Base-by-base conservation (phyloP, 1,140 invertebrate species). In the Zaprionus davidi region DNA sequence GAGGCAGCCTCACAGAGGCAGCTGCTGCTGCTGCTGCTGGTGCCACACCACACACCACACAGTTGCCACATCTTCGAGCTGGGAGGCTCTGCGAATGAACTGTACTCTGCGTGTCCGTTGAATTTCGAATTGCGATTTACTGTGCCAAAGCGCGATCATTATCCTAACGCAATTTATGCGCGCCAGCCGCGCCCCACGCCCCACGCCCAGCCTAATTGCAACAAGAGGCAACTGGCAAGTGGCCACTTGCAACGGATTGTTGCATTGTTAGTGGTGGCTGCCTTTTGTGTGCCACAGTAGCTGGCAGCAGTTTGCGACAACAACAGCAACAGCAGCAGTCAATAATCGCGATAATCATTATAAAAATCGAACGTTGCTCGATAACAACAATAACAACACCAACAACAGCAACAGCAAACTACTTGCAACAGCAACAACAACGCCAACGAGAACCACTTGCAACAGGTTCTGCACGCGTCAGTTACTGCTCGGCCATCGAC, bases 141-240 rank as follows among this genome's bases (percentile, higher is more conserved):
- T 88, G 84, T 88, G 84, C 85, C 84, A 90, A 90, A 85, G 85
- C 85, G 84, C 90, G 88, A 91, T 91, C 79, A 91, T 91, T 91
- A 91, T 91, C 88, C 88, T 90, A 91, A 91, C 88, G 90, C 88
- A 91, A 91, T 91, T 91, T 91, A 91, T 91, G 81, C 84, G 71
- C 84, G 63, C 22, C 85, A 79, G 78, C 76, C 85, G 78, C 71
- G 71, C 78, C 84, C 85, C 78, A 87, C 85, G 84, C 85, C 84
- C 84, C 81, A 87, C 85, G 84, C 85, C 84, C 84, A 84, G 67
- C 85, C 78, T 85, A 88, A 88, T 88, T 88, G 84, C 85, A 79
- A 82, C 70, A 68, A 60, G 78, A 38, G 17, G 78, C 65, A 74
- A 69, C 71, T 31, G 36, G 74, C 74, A 67, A 75, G 36, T 55